Conservation (phyloP, 2,797 vertebrate genomes). For the Mastacembelus armatus region DNA sequence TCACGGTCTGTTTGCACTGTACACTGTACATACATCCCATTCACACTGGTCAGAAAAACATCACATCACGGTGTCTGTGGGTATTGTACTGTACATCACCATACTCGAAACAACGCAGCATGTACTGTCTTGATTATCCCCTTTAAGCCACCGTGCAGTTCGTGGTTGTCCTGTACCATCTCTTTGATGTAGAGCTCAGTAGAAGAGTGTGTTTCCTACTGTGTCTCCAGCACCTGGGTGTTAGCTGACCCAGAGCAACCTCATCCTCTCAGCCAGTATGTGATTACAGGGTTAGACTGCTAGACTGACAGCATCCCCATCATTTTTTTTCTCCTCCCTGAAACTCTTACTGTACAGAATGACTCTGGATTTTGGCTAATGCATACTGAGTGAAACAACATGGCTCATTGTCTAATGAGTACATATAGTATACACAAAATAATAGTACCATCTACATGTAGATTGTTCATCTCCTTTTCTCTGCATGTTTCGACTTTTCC, state of each 20-base stretch:
- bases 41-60: conserved; percentile 15
- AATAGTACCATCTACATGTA: conserved; percentile 42
- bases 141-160: conserved; percentile 10
- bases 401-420: conserved; percentile 63
- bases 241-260: conserved; percentile 56
- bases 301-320: conserved; percentile 68
- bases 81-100: neutral
- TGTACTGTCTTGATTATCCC: neutral
- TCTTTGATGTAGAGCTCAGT: conserved; percentile 46
- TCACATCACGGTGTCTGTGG: neutral
- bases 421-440: conserved; percentile 46
- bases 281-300: conserved; percentile 66
- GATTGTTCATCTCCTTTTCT: conserved; percentile 39
- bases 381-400: conserved; percentile 68
- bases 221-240: conserved; percentile 58
- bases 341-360: conserved; percentile 77
- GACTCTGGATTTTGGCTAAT: conserved; percentile 42
- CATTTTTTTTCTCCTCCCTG: conserved; percentile 30
- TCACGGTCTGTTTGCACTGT: conserved; percentile 37
- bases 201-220: conserved; percentile 50
- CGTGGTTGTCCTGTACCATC: conserved; percentile 24
- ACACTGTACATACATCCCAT: conserved; percentile 36
- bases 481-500: conserved; percentile 31
- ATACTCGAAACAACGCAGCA: neutral
- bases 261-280: conserved; percentile 63